These are phyloP conservation scores for Eufriesea mexicana DNA, from an alignment of 1,140 invertebrate species.

Conservation along the genomic window DNA sequence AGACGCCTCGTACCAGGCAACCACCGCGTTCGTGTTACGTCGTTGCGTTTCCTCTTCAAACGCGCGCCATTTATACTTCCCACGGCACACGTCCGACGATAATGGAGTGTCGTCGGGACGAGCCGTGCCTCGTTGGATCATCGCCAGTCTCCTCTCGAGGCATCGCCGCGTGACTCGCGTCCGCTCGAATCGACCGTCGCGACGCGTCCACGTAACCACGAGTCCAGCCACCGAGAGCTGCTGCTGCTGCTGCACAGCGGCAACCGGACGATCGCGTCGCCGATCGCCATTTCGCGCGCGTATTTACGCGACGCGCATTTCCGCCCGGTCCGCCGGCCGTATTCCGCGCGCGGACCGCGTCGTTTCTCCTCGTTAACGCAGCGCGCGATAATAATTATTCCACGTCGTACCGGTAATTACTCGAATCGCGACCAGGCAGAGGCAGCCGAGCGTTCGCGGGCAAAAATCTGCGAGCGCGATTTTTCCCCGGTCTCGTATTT, in stretches of 20 bases:
- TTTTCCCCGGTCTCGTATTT: too few species aligned
- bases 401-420: conserved; percentile 7
- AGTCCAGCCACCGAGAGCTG: too few species aligned
- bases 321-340: background rate
- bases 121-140: conserved; percentile 41
- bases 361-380: conserved; percentile 36
- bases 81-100: conserved; percentile 15
- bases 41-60: background rate
- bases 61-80: conserved; percentile 7
- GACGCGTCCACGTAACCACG: too few species aligned
- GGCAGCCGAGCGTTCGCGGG: background rate
- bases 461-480: background rate
- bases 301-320: background rate
- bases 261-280: too few species aligned
- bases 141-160: conserved; percentile 25
- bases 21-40: background rate
- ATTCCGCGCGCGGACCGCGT: background rate
- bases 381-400: conserved; percentile 32
- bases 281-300: background rate
- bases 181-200: conserved; percentile 52
- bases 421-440: background rate
- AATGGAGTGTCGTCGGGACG: conserved; percentile 55
- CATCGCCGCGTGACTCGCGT: too few species aligned
- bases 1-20: background rate
- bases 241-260: too few species aligned